A percentile compares a stretch with the other conserved stretches of the same genome.
Evolutionary conservation across 2,888 invertebrate species (phyloP).

Genomic region (Phyllotreta striolata): DNA sequence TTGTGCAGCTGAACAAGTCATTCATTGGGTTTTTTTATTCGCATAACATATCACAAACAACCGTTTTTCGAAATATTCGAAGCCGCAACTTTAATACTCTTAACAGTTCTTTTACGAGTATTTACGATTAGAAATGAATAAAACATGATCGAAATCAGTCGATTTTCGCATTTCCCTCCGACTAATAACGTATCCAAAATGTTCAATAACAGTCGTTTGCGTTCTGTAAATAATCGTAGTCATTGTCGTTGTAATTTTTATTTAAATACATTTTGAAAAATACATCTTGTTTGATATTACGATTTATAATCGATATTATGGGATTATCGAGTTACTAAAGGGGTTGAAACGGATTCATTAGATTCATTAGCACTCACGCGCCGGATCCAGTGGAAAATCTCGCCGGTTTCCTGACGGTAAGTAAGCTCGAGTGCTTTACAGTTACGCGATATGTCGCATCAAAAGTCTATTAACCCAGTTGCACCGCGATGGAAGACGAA

Average conservation of each 20-base stretch:
- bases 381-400: neutral
- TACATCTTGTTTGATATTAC: slow-evolving; percentile 3
- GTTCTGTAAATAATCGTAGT: slow-evolving; percentile 39
- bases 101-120: neutral
- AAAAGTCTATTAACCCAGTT: slow-evolving; percentile 23
- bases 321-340: neutral
- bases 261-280: slow-evolving; percentile 43
- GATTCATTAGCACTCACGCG: no score
- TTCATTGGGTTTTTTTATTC: no score
- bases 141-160: neutral
- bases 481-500: slow-evolving; percentile 12
- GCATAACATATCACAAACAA: no score
- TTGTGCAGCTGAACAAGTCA: no score
- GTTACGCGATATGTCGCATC: slow-evolving; percentile 19
- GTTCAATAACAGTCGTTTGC: slow-evolving; percentile 28
- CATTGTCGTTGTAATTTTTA: slow-evolving; percentile 42
- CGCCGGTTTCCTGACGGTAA: slow-evolving; percentile 3
- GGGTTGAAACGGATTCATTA: neutral
- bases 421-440: slow-evolving; percentile 1
- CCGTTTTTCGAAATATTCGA: no score
- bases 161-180: slow-evolving; percentile 29
- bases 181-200: slow-evolving; percentile 23
- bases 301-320: no score
- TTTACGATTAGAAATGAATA: neutral
- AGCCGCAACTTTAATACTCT: neutral